phyloP scores from a whole-genome alignment of 1,140 invertebrate species.

The Eurytemora carolleeae region DNA sequence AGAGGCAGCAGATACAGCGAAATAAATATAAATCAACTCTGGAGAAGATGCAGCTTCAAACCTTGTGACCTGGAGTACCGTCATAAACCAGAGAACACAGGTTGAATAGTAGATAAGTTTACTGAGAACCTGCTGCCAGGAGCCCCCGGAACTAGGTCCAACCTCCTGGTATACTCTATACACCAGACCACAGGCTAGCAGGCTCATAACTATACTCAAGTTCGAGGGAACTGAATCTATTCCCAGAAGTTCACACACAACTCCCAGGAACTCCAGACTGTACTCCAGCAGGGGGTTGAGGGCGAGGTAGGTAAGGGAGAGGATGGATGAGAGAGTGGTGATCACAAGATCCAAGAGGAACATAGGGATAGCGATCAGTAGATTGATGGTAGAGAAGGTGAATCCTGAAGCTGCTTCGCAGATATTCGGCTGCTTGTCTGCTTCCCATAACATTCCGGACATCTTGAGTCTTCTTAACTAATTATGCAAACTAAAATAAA shows the following conservation, averaged over 20 bases:
- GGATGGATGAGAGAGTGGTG: not conserved
- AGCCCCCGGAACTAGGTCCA: not conserved
- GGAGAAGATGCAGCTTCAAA: not conserved
- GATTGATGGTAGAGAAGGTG: not conserved
- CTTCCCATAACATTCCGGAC: not conserved
- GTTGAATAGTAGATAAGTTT: not conserved
- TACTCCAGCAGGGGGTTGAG: not conserved
- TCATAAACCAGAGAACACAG: not conserved
- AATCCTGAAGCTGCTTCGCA: not conserved
- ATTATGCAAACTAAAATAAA: not conserved
- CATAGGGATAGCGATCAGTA: not conserved
- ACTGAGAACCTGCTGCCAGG: not conserved
- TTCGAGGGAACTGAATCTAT: not conserved
- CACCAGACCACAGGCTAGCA: not conserved
- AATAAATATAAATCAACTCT: not conserved
- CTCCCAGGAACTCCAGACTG: not conserved
- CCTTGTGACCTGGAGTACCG: not conserved
- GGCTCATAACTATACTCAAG: not conserved
- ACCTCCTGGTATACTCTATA: not conserved
- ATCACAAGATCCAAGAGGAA: not conserved
- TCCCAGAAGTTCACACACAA: not conserved
- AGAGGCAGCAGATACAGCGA: not conserved
- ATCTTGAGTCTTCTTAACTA: not conserved
- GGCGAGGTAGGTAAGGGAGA: not conserved
- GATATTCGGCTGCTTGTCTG: not conserved